Conservation (phyloP, 2,797 vertebrate genomes). For the Crocodylus rhombifer region DNA sequence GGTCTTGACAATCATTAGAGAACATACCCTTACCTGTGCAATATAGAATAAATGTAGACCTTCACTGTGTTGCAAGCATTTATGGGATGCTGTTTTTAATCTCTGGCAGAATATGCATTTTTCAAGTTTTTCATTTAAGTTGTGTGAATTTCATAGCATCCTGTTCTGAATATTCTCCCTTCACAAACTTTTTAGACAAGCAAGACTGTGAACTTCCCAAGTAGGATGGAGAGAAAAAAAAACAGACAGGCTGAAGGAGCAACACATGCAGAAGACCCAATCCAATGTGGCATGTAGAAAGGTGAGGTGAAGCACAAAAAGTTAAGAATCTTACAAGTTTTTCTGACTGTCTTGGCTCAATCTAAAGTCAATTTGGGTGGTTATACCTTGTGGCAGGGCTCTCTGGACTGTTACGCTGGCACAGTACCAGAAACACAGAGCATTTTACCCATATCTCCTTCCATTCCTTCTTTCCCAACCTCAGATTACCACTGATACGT, state of each 20-base stretch:
- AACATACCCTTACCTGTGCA: slow-evolving; percentile 11
- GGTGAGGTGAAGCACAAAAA: not conserved
- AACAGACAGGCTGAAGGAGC: not conserved
- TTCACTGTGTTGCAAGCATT: not conserved
- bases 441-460: not conserved
- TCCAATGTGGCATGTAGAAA: not conserved
- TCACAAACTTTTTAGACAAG: not conserved
- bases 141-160: accelerated
- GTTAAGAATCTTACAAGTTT: accelerated
- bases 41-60: not conserved
- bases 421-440: not conserved
- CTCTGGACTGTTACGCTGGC: not conserved
- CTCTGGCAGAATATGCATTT: not conserved
- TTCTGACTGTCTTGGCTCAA: not conserved
- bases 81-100: not conserved
- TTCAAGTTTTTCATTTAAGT: slow-evolving; percentile 23
- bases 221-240: not conserved
- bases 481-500: not conserved
- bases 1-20: not conserved
- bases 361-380: not conserved
- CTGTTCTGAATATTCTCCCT: not conserved
- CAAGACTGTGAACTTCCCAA: not conserved
- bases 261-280: not conserved
- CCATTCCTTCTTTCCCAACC: not conserved
- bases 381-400: not conserved